A percentile compares a stretch with the other conserved stretches of the same genome.
phyloP scores from a whole-genome alignment of 2,888 invertebrate genomes.

The Argynnis bischoffii region DNA sequence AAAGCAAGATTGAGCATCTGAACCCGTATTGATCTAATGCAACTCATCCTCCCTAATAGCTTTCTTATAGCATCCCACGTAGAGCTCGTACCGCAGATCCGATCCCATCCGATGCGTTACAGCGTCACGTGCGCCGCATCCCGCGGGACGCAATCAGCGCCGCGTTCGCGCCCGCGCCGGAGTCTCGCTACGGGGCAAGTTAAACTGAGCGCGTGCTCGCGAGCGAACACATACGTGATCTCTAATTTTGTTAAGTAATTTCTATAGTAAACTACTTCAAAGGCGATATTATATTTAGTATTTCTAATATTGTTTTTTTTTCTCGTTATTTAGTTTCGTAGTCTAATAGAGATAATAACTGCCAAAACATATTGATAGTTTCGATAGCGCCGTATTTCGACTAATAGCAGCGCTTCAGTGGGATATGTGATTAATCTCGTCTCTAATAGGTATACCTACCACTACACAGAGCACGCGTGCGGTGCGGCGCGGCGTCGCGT shows the following conservation, averaged over 20 bases:
- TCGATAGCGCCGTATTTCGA: too few species aligned
- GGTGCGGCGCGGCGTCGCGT: too few species aligned
- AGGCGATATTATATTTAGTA: too few species aligned
- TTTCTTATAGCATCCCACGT: conserved; percentile 4
- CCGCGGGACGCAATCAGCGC: conserved; percentile 39
- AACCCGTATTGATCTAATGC: conserved; percentile 4
- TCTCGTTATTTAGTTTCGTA: too few species aligned
- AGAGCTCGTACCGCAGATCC: conserved; percentile 14
- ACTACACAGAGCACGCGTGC: too few species aligned
- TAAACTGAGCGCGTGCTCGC: conserved; percentile 23
- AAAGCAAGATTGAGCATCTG: not conserved
- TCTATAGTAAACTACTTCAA: not conserved
- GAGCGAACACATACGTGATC: not conserved
- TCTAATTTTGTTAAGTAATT: not conserved
- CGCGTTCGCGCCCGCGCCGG: conserved; percentile 4
- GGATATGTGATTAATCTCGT: too few species aligned
- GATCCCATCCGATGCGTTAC: conserved; percentile 4
- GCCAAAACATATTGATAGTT: too few species aligned
- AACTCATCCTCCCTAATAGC: conserved; percentile 7
- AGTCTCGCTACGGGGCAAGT: conserved; percentile 25
- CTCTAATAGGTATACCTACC: too few species aligned
- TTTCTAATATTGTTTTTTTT: too few species aligned
- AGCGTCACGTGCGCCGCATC: conserved; percentile 26
- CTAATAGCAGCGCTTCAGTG: too few species aligned
- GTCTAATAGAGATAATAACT: too few species aligned